A percentile compares a stretch with the other conserved stretches of the same genome.
Conservation (phyloP, 1,140 invertebrate species). For the Notospermus geniculatus region DNA sequence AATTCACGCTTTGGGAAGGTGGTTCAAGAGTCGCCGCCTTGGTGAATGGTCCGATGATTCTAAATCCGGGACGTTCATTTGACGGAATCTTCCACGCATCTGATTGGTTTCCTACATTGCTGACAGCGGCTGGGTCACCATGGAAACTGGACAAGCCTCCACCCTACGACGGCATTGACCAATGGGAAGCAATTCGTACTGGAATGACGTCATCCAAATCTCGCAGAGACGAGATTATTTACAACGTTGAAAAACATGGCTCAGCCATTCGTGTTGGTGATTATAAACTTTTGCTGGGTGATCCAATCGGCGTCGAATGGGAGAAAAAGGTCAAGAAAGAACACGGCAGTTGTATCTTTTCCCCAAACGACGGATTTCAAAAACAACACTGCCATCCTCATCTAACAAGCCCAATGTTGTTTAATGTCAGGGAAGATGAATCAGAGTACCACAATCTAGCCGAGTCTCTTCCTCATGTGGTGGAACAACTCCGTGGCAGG, state of each 20-base stretch:
- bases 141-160: neutral
- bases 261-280: conserved; percentile 2
- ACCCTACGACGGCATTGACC: neutral
- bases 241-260: neutral
- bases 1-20: conserved; percentile 59
- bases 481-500: no score
- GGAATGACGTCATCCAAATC: neutral
- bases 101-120: conserved; percentile 2
- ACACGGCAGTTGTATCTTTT: no score
- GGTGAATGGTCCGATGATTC: conserved; percentile 41
- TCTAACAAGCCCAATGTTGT: no score
- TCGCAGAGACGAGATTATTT: neutral
- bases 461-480: no score
- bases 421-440: no score
- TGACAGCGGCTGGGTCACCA: neutral
- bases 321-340: no score
- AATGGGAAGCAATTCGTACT: neutral
- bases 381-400: no score
- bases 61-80: conserved; percentile 9
- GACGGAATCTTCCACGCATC: neutral
- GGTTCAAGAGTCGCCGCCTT: conserved; percentile 55
- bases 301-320: no score
- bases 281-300: conserved; percentile 2
- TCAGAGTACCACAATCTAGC: no score
- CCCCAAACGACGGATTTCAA: no score